Percentiles rank a stretch among this genome's conserved stretches.
Conservation (phyloP, 2,113 vertebrate genomes). For the Pampusana beccarii region DNA sequence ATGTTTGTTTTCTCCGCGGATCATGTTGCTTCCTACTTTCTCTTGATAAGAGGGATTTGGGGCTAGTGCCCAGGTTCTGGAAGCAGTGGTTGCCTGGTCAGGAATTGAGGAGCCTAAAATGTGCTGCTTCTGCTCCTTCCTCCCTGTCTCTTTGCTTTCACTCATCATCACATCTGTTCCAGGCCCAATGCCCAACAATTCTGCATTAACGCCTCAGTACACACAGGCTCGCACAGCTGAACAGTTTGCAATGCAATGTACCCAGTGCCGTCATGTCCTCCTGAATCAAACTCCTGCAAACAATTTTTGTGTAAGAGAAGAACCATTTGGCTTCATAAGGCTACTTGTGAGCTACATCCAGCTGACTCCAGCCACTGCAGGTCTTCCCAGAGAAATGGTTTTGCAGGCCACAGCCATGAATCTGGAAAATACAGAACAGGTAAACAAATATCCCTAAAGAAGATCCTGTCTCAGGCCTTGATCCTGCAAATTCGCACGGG, state of each 20-base stretch:
- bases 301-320: not conserved
- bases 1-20: conserved; percentile 36
- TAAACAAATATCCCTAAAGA: conserved; percentile 11
- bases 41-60: not conserved
- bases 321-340: not conserved
- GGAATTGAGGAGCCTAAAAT: not conserved
- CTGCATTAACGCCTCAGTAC: conserved; percentile 53
- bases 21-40: conserved; percentile 43
- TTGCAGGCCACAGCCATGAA: not conserved
- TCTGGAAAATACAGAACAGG: not conserved
- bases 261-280: not conserved
- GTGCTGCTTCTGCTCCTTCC: not conserved
- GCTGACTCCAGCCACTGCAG: not conserved
- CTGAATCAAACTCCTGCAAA: not conserved
- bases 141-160: not conserved
- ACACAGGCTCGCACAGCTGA: conserved; percentile 27
- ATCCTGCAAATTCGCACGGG: not conserved
- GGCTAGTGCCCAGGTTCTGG: not conserved
- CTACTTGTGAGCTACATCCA: not conserved
- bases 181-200: conserved; percentile 59
- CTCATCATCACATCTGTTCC: conserved; percentile 64
- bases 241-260: not conserved
- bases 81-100: not conserved
- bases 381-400: not conserved
- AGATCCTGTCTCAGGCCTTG: not conserved